Percentiles rank a stretch among this genome's conserved stretches.
These are phyloP conservation scores for Pyrgus malvae DNA, from an alignment of 2,888 invertebrate species.

Conservation along the genomic window DNA sequence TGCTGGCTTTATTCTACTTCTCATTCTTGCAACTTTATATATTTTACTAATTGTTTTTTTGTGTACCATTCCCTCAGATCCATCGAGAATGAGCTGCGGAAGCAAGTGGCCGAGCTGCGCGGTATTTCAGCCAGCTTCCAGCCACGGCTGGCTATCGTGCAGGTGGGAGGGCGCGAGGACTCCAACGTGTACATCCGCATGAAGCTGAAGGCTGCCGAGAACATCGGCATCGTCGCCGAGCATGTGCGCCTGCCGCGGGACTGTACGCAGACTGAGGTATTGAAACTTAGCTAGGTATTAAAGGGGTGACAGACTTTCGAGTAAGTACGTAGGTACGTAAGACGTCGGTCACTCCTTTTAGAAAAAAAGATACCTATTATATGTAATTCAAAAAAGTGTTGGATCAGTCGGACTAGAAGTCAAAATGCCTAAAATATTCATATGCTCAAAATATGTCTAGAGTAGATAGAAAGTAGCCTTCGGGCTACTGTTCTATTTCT, in stretches of 20 bases:
- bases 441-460: too few species aligned
- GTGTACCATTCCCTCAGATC: conserved; percentile 45
- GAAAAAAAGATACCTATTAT: too few species aligned
- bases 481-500: too few species aligned
- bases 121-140: conserved; percentile 82
- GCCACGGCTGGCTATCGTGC: conserved; percentile 94
- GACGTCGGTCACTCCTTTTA: too few species aligned
- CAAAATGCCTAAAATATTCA: too few species aligned
- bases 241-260: conserved; percentile 90
- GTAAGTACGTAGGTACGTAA: too few species aligned
- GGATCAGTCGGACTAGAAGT: too few species aligned
- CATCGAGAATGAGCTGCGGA: conserved; percentile 85
- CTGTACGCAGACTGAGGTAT: conserved; percentile 90
- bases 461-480: too few species aligned
- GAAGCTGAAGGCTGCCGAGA: conserved; percentile 95
- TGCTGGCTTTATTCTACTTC: too few species aligned
- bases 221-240: conserved; percentile 92
- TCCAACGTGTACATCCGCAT: conserved; percentile 99
- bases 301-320: neutral
- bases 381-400: too few species aligned
- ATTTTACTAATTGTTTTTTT: neutral
- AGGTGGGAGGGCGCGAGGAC: conserved; percentile 98
- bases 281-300: neutral
- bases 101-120: conserved; percentile 84
- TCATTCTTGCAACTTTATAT: neutral